Evolutionary conservation across 2,888 invertebrate species (phyloP).

Genomic region (Norana najaformis): DNA sequence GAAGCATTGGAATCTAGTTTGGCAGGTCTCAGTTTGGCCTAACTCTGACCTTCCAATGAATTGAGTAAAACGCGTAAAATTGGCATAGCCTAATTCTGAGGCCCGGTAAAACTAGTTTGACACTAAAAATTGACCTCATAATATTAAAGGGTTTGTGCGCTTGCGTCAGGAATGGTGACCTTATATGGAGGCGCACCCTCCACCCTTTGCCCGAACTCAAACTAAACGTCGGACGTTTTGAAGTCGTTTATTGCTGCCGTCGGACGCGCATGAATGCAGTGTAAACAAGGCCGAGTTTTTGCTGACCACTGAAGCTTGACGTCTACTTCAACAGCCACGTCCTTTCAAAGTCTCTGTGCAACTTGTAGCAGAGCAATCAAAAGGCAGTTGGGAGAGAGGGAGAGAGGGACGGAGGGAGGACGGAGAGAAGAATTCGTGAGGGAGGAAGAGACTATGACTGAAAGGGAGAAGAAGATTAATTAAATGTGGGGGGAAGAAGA

Average conservation of each 20-base stretch:
- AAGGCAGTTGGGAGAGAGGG: neutral
- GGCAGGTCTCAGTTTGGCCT: neutral
- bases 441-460: neutral
- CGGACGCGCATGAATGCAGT: conserved; percentile 4
- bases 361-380: neutral
- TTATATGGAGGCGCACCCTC: neutral
- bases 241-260: conserved; percentile 1
- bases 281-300: neutral
- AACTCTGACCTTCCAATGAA: neutral
- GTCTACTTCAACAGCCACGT: neutral
- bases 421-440: neutral
- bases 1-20: neutral
- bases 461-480: neutral
- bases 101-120: neutral
- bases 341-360: neutral
- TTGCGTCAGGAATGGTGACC: too few relatives aligned
- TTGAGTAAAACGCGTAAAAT: neutral
- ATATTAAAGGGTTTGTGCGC: neutral
- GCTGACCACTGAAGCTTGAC: neutral
- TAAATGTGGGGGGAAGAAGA: neutral
- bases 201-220: neutral
- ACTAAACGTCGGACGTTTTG: conserved; percentile 13
- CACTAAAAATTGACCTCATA: neutral
- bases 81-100: neutral
- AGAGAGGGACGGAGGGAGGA: neutral